Percentiles rank a stretch among this genome's conserved stretches.
phyloP scores from a whole-genome alignment of 2,113 vertebrate species.

The Cepphus grylle region DNA sequence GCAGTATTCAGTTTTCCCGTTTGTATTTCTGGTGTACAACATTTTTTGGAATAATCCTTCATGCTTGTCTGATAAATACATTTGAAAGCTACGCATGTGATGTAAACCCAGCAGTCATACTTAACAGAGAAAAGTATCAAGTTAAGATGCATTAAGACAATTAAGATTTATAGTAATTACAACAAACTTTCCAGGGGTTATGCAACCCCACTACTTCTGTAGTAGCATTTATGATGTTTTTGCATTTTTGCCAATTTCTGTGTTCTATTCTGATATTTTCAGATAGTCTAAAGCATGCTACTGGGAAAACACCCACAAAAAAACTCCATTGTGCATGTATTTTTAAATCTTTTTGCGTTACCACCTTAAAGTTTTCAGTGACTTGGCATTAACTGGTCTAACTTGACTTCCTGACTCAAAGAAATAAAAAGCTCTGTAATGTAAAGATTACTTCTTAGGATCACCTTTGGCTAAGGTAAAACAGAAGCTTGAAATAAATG shows the following conservation, averaged over 20 bases:
- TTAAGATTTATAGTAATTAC: slow-evolving; percentile 50
- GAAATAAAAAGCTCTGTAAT: not conserved
- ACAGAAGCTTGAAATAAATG: slow-evolving; percentile 53
- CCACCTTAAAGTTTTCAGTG: not conserved
- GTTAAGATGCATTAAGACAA: slow-evolving; percentile 39
- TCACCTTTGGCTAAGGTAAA: slow-evolving; percentile 29
- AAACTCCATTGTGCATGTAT: not conserved
- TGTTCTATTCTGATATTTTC: not conserved
- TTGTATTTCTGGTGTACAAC: slow-evolving; percentile 16
- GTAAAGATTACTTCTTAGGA: not conserved
- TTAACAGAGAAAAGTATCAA: not conserved
- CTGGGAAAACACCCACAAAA: not conserved
- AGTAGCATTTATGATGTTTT: not conserved
- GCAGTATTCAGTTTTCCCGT: not conserved
- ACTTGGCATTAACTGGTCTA: not conserved
- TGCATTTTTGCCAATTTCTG: not conserved
- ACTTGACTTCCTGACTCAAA: not conserved
- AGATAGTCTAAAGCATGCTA: not conserved
- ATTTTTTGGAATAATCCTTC: slow-evolving; percentile 34
- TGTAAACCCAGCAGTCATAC: not conserved
- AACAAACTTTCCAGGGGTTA: slow-evolving; percentile 35
- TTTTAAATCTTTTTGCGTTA: not conserved
- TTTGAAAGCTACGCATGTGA: not conserved
- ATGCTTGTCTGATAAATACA: slow-evolving; percentile 16
- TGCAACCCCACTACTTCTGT: not conserved